phyloP scores from a whole-genome alignment of 2,888 invertebrate species.

The Toxonevra muliebris region DNA sequence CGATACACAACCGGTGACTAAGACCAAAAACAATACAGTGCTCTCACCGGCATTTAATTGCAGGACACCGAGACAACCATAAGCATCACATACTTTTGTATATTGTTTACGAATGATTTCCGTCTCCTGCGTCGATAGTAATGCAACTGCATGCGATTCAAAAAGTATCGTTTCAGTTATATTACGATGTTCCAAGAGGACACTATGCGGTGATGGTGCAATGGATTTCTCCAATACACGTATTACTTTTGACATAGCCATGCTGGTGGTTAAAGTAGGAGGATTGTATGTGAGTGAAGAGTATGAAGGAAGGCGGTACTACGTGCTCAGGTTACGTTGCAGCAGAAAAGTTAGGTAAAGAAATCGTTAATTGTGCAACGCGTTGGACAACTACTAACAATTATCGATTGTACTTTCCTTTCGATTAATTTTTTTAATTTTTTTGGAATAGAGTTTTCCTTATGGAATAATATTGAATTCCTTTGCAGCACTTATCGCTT shows the following conservation, averaged over 20 bases:
- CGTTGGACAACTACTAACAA: too few species aligned
- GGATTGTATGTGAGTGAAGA: background rate
- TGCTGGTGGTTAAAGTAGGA: slow-evolving; percentile 57
- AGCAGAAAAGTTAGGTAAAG: too few species aligned
- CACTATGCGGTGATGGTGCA: slow-evolving; percentile 87
- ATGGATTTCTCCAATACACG: slow-evolving; percentile 89
- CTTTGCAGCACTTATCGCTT: too few species aligned
- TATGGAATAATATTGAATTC: too few species aligned
- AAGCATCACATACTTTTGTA: slow-evolving; percentile 90
- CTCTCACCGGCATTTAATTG: slow-evolving; percentile 86
- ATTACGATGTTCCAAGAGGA: slow-evolving; percentile 88
- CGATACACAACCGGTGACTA: slow-evolving; percentile 95
- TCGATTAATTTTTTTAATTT: too few species aligned
- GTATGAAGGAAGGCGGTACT: background rate
- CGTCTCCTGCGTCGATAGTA: slow-evolving; percentile 76
- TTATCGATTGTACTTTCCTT: too few species aligned
- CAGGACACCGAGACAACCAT: slow-evolving; percentile 94
- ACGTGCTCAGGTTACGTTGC: background rate
- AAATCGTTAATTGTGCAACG: too few species aligned
- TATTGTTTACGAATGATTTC: slow-evolving; percentile 90
- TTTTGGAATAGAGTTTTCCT: too few species aligned
- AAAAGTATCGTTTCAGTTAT: slow-evolving; percentile 88
- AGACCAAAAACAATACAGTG: slow-evolving; percentile 86
- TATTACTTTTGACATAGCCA: slow-evolving; percentile 96
- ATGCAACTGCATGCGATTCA: slow-evolving; percentile 90